Base-by-base conservation (phyloP, 2,113 vertebrate genomes). In the Alethe diademata region DNA sequence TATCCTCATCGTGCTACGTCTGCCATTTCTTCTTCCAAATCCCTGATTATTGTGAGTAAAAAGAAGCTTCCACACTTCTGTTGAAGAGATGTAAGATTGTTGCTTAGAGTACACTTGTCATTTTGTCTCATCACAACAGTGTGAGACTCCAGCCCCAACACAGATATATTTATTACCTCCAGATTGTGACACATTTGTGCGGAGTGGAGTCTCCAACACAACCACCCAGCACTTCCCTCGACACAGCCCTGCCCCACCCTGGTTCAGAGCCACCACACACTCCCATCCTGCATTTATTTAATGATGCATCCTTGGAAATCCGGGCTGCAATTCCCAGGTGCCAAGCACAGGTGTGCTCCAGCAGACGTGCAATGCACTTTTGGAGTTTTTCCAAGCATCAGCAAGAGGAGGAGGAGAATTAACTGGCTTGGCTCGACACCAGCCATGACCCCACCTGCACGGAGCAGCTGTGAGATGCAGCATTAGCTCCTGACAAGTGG, bases 121-220 rank as follows among this genome's bases (percentile, higher is more conserved):
- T 85, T 90, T 78, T 86, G 56, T 71, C 82, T 88, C 56, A 90
- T 81, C 92, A 93, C 88, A 88, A 90, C 92, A 96, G 79, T 1
- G n/a, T 42, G 72, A 84, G 82, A 22, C 90, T 93, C 35, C 86
- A 97, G 91, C 73, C 89, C 66, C 88, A 96, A 69, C 92, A 95
- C 73, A 87, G 86, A 95, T 89, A 53, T 84, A 88, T 96, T 93
- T 95, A 84, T 92, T 94, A 54, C 92, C 62, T 9, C 79, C 92
- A 94, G 91, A 86, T 24, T 73, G 79, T 54, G 75, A 74, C 75
- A 88, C 64, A 48, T 81, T 33, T 43, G 22, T 83, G 50, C 78
- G 58, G 62, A 47, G 78, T 56, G 87, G 58, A 94, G 56, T 29
- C 67, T 88, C 48, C 81, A 62, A 57, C 78, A 82, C 90, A 67